Evolutionary conservation across 2,797 vertebrate genomes (phyloP).

Genomic region (Poecilia gillii): DNA sequence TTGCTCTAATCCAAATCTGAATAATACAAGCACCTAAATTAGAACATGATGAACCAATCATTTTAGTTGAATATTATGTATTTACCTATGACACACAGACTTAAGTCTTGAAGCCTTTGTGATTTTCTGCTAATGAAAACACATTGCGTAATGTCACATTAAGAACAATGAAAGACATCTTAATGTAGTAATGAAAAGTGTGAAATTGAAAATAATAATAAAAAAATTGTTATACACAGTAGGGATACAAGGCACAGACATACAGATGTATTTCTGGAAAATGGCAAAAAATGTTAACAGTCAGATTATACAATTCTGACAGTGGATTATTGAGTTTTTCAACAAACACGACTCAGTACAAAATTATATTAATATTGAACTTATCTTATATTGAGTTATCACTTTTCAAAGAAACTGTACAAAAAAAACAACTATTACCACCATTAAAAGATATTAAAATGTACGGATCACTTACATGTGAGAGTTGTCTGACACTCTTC

Average conservation of each 20-base stretch:
- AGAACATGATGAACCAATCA: not conserved
- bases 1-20: not conserved
- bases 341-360: constrained; percentile 35
- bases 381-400: not conserved
- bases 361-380: not conserved
- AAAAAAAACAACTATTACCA: not conserved
- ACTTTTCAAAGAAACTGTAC: not conserved
- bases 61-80: not conserved
- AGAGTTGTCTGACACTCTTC: not conserved
- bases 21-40: not conserved
- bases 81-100: not conserved
- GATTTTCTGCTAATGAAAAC: not conserved
- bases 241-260: constrained; percentile 50
- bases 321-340: constrained; percentile 53
- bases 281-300: constrained; percentile 44
- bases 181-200: not conserved
- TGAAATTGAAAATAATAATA: not conserved
- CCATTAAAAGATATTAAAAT: not conserved
- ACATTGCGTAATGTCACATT: not conserved
- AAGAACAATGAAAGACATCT: not conserved
- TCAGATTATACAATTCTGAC: constrained; percentile 39
- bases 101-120: not conserved
- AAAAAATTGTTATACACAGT: not conserved
- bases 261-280: constrained; percentile 49
- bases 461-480: not conserved